These are phyloP conservation scores for Seriola quinqueradiata DNA, from an alignment of 2,113 vertebrate genomes.

Conservation along the genomic window DNA sequence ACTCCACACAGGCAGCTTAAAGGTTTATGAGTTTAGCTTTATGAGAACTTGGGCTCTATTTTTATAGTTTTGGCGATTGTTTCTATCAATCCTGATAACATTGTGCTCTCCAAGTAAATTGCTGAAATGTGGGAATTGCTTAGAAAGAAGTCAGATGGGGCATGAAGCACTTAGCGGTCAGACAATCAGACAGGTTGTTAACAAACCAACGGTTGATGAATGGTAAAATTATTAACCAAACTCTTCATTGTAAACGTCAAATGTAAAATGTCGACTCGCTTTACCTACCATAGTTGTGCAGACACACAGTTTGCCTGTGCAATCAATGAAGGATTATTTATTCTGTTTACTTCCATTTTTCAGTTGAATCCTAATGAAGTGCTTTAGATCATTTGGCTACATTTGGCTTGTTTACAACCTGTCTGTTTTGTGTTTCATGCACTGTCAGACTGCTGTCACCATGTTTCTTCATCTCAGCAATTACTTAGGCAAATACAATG, in stretches of 20 bases:
- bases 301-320: neutral
- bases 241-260: neutral
- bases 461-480: neutral
- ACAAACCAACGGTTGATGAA: neutral
- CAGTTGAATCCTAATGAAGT: too few relatives aligned
- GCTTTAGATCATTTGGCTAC: too few relatives aligned
- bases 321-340: neutral
- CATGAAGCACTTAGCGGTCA: neutral
- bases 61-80: neutral
- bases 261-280: neutral
- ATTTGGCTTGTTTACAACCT: neutral
- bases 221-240: neutral
- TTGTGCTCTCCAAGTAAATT: neutral
- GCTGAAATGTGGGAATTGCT: neutral
- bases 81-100: neutral
- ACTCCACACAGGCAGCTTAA: neutral
- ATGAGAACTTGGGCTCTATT: neutral
- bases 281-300: neutral
- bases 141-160: neutral
- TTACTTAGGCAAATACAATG: neutral
- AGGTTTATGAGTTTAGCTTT: conserved; percentile 4
- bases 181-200: neutral
- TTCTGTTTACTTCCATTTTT: conserved; percentile 8
- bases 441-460: neutral
- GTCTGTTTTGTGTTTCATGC: neutral